Conservation (phyloP, 2,888 invertebrate genomes). For the Saturnia pavonia region DNA sequence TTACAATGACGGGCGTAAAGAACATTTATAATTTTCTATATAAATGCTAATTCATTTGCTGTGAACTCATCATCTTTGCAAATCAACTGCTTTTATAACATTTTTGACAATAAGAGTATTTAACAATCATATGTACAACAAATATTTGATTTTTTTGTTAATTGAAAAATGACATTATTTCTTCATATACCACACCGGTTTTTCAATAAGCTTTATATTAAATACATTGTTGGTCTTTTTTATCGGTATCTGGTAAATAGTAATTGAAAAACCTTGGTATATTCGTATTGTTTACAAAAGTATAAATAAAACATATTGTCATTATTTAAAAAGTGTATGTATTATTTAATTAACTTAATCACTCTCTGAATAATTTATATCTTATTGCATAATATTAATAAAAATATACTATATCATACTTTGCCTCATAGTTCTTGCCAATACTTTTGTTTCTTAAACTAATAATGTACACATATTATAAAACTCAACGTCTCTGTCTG, state of each 20-base stretch:
- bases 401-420: too few relatives aligned
- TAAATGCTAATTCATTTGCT: background rate
- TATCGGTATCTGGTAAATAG: too few relatives aligned
- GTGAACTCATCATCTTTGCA: background rate
- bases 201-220: background rate
- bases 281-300: background rate
- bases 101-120: background rate
- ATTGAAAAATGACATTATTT: background rate
- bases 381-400: too few relatives aligned
- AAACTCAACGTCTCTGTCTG: too few relatives aligned
- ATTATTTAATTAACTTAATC: too few relatives aligned
- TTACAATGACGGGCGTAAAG: constrained; percentile 3
- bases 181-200: background rate
- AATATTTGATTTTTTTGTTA: background rate
- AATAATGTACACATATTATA: too few relatives aligned
- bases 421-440: too few relatives aligned
- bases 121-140: background rate
- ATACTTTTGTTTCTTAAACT: too few relatives aligned
- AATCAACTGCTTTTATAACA: background rate
- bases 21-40: background rate
- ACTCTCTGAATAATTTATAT: too few relatives aligned
- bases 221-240: background rate
- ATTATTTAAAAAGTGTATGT: too few relatives aligned
- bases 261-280: too few relatives aligned
- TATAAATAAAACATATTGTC: background rate